These are phyloP conservation scores for Drosophila bocki DNA, from an alignment of 1,140 invertebrate genomes.

Conservation along the genomic window DNA sequence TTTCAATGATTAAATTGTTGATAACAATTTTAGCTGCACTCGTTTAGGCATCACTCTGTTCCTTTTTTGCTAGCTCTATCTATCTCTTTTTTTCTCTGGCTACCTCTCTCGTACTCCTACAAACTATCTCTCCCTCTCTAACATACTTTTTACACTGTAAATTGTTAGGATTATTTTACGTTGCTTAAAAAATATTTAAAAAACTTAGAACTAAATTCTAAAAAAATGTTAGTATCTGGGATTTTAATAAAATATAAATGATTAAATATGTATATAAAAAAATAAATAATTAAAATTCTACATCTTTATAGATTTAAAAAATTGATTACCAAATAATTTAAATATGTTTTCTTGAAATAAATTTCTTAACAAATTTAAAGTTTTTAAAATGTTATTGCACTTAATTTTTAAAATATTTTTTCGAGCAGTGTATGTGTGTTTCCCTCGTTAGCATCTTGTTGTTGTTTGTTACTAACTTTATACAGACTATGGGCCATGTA, in stretches of 20 bases:
- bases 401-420: not conserved
- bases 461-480: conserved; percentile 52
- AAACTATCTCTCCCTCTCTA: not conserved
- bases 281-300: too few relatives aligned
- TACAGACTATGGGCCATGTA: conserved; percentile 46
- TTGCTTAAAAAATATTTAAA: not conserved
- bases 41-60: conserved; percentile 29
- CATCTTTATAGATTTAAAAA: too few relatives aligned
- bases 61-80: too few relatives aligned
- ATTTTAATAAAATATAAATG: too few relatives aligned
- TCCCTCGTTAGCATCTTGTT: conserved; percentile 52
- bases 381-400: too few relatives aligned
- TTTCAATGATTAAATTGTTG: conserved; percentile 77
- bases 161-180: too few relatives aligned
- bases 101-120: not conserved
- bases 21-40: conserved; percentile 52
- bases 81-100: not conserved
- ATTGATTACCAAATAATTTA: too few relatives aligned
- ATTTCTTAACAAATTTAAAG: not conserved
- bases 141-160: not conserved
- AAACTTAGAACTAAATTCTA: not conserved
- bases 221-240: not conserved
- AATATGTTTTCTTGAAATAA: not conserved
- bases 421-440: conserved; percentile 5
- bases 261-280: too few relatives aligned